Conservation (phyloP, 1,140 invertebrate genomes). For the Ips nitidus region DNA sequence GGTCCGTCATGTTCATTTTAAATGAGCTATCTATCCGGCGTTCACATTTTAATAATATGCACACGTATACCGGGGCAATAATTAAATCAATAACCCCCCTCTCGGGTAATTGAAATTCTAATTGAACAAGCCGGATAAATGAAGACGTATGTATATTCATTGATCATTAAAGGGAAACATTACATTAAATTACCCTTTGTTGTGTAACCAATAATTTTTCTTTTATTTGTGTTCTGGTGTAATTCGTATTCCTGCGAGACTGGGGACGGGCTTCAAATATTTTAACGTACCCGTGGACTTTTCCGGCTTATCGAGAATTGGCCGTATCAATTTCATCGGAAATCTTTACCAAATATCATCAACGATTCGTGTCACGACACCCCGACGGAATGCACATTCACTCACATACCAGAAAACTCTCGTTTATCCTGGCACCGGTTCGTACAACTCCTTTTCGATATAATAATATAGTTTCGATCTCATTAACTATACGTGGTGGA, state of each 20-base stretch:
- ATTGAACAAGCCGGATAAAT: neutral
- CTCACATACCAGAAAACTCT: neutral
- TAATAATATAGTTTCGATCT: neutral
- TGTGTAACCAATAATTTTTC: neutral
- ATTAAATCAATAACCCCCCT: neutral
- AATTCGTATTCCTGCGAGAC: slow-evolving; percentile 10
- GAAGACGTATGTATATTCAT: neutral
- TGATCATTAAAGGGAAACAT: neutral
- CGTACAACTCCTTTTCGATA: neutral
- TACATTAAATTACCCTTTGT: neutral
- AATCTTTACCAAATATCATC: neutral
- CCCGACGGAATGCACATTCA: no score
- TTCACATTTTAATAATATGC: no score
- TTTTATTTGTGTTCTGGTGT: neutral
- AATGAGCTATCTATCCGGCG: no score
- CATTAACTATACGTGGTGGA: neutral
- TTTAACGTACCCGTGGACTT: neutral
- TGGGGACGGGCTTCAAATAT: slow-evolving; percentile 3
- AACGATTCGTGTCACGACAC: neutral
- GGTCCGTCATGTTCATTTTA: no score
- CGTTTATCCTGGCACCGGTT: neutral
- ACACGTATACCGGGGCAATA: neutral
- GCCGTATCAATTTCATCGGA: slow-evolving; percentile 7
- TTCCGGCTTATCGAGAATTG: slow-evolving; percentile 1
- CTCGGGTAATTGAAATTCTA: neutral